Base-by-base conservation (phyloP, 2,113 vertebrate genomes). In the Notiomystis cincta region DNA sequence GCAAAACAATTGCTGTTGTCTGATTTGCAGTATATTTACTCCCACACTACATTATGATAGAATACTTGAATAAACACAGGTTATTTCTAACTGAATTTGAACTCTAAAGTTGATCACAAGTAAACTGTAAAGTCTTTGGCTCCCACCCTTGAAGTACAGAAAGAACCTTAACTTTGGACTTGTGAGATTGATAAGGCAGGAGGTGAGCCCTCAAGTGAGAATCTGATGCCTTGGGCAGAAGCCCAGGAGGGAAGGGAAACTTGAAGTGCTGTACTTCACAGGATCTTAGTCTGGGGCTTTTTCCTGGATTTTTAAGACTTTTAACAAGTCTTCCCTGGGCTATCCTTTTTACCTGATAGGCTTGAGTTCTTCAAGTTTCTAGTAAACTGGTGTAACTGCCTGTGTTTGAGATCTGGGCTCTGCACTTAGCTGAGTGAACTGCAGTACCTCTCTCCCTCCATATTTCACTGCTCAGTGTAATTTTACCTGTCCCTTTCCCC, bases 1-100 rank as follows among this genome's bases (percentile, higher is more conserved):
- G 93, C 91, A 96, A 87, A 93, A 94, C 48, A 65, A 92, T 92
- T 96, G 93, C 95, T 69, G 56, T 87, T 96, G 95, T 96, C 96
- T 89, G 66, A 89, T 56, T 90, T 35, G 82, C 38, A 35, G 50
- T 48, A 44, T 82, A 60, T 51, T 91, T 90, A 91, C 33, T 90
- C 45, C 61, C 79, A 57, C 0, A 0, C 64, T 91, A 83, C 11
- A 57, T 30, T 42, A 80, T 5, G 7, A 85, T 53, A 82, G 40
- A 70, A 50, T 83, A 87, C 14, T 92, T 78, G 80, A 83, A 77
- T 76, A 94, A 70, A 71, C 70, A 64, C 1, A 2, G 69, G 61
- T 75, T 70, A 47, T 47, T 94, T 87, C 62, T 87, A 86, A 92
- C 37, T 76, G 90, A 65, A 80, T 76, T 86, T 56, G 67, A 90